phyloP scores from a whole-genome alignment of 2,113 vertebrate species.

The Burhinus oedicnemus region DNA sequence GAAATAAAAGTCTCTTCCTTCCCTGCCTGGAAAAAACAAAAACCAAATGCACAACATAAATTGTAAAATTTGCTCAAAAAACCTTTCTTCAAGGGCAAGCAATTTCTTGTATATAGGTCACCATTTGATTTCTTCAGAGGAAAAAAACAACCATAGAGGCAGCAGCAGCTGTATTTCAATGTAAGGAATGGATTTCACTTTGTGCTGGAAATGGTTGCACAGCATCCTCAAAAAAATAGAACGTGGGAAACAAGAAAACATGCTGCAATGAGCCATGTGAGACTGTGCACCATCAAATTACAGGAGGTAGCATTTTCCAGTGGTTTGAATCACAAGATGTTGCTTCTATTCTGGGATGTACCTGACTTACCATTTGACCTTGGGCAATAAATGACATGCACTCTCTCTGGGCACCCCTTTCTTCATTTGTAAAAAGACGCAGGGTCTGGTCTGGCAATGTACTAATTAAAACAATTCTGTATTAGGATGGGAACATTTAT shows the following conservation, averaged over 20 bases:
- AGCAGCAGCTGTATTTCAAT: neutral
- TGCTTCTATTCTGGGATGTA: conserved; percentile 58
- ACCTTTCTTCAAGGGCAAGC: neutral
- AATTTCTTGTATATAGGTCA: neutral
- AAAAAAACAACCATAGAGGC: neutral
- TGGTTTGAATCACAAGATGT: conserved; percentile 33
- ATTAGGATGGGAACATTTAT: neutral
- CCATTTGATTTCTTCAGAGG: neutral
- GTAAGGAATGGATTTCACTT: neutral
- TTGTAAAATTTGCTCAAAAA: neutral
- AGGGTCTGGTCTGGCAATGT: neutral
- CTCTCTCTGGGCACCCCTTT: conserved; percentile 7
- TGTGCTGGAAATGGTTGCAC: conserved; percentile 7
- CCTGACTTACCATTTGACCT: conserved; percentile 52
- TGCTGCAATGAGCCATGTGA: conserved; percentile 47
- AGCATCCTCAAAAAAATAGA: neutral
- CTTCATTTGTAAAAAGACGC: neutral
- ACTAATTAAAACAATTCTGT: neutral
- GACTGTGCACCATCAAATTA: conserved; percentile 60
- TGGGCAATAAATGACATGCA: conserved; percentile 22
- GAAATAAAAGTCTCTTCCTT: neutral
- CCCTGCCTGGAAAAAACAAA: neutral
- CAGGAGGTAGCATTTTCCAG: conserved; percentile 55
- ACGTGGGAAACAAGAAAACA: neutral
- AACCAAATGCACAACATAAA: neutral